Evolutionary conservation across 1,140 invertebrate species (phyloP), one percentile per base, ranked within the genome.

Genomic region (Muscidifurax raptorellus): DNA sequence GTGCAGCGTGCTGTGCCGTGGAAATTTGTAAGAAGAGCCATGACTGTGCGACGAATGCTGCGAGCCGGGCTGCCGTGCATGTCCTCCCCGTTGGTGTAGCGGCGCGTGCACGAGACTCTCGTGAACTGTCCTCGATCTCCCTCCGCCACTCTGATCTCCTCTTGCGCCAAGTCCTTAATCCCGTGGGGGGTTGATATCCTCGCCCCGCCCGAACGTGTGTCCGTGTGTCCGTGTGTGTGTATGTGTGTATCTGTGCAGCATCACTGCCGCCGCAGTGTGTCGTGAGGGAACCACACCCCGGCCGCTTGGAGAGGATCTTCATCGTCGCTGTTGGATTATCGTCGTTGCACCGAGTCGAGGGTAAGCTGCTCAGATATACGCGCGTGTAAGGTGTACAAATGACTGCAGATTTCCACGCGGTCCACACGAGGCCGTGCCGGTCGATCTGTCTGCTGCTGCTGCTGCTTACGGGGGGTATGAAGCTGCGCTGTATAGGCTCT

Each of bases 321-420:
- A 27, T 32, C 44, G 40, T n/a, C n/a, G n/a, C n/a, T 80, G 18
- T n/a, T 18, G 32, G 59, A 44, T 30, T 47, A 47, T n/a, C n/a
- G n/a, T 36, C 32, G 32, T 5, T 7, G 5, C 28, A 36, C 27
- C 47, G 64, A 40, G n/a, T 67, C 22, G 28, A 69, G 71, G 67
- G 67, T 81, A 72, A 72, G 79, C 22, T 25, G 0, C 1, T 12
- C 3, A 7, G 5, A 18, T 52, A 59, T 28, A 15, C 25, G 1
- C 6, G 22, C 27, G 28, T 30, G 18, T 22, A 15, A 9, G 5
- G 2, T 1, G 13, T 66, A 5, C 15, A 1, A 5, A 28, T 18
- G n/a, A 25, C 25, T n/a, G 44, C 32, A 25, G 22, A 47, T 64
- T 44, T 67, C 82, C 85, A 85, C 86, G 85, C 74, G 85, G 44